These are phyloP conservation scores for Chaetura pelagica DNA, from an alignment of 2,113 vertebrate genomes.

Conservation along the genomic window DNA sequence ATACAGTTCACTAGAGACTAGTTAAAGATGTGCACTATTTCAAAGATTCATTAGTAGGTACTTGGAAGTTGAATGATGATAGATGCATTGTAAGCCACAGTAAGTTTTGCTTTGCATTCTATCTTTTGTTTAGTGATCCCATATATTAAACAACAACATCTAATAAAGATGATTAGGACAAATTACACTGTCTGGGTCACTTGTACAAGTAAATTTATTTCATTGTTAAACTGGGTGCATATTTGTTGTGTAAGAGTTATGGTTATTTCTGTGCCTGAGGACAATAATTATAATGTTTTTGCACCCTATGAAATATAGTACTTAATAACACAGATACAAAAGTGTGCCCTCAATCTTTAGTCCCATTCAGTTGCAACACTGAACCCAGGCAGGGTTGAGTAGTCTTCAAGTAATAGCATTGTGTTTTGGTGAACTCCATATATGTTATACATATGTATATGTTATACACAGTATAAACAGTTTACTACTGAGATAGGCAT, in stretches of 20 bases:
- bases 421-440: neutral
- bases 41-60: conserved; percentile 24
- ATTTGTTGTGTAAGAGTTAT: neutral
- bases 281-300: neutral
- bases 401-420: neutral
- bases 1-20: conserved; percentile 43
- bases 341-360: neutral
- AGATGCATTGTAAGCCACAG: neutral
- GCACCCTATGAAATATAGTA: neutral
- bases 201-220: neutral
- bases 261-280: neutral
- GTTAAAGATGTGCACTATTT: conserved; percentile 32
- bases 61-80: conserved; percentile 25
- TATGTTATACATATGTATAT: fast-evolving
- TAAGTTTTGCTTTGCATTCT: neutral
- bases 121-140: neutral
- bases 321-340: neutral
- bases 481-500: neutral
- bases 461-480: neutral
- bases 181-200: neutral
- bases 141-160: neutral
- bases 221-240: neutral
- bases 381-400: neutral
- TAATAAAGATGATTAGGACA: neutral
- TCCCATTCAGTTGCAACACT: neutral